A percentile compares a stretch with the other conserved stretches of the same genome.
These are phyloP conservation scores for Empis stercorea DNA, from an alignment of 2,888 invertebrate species.

Conservation along the genomic window DNA sequence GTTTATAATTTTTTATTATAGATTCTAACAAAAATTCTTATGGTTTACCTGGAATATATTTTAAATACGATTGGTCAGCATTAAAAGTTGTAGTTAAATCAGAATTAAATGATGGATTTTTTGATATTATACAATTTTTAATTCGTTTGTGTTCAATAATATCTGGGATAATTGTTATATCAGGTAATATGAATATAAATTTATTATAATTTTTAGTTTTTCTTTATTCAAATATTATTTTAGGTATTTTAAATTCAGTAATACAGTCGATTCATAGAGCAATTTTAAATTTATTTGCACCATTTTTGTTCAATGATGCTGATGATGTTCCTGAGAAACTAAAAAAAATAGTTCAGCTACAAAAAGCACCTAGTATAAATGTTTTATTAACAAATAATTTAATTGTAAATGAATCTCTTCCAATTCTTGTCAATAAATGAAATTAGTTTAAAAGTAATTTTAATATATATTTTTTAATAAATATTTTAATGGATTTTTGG, in stretches of 20 bases:
- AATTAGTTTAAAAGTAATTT: too few relatives aligned
- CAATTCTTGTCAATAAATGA: not conserved
- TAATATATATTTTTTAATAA: too few relatives aligned
- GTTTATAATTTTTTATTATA: conserved; percentile 10
- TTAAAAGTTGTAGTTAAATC: conserved; percentile 72
- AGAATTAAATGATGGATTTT: conserved; percentile 66
- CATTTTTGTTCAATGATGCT: not conserved
- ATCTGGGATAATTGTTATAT: conserved; percentile 84
- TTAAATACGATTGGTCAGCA: conserved; percentile 90
- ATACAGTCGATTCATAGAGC: not conserved
- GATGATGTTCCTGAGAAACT: too few relatives aligned
- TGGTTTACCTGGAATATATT: conserved; percentile 86
- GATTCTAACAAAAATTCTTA: conserved; percentile 66
- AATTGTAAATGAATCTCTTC: not conserved
- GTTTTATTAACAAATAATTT: not conserved
- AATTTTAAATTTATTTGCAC: not conserved
- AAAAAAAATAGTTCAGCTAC: too few relatives aligned
- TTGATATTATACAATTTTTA: conserved; percentile 64
- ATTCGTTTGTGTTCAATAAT: conserved; percentile 82
- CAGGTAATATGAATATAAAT: conserved; percentile 41
- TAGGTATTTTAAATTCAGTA: not conserved
- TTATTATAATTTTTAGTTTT: too few relatives aligned
- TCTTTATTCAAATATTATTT: not conserved
- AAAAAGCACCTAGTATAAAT: not conserved
- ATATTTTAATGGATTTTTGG: too few relatives aligned